Conservation (phyloP, 2,888 invertebrate species). For the Tribolium freemani region DNA sequence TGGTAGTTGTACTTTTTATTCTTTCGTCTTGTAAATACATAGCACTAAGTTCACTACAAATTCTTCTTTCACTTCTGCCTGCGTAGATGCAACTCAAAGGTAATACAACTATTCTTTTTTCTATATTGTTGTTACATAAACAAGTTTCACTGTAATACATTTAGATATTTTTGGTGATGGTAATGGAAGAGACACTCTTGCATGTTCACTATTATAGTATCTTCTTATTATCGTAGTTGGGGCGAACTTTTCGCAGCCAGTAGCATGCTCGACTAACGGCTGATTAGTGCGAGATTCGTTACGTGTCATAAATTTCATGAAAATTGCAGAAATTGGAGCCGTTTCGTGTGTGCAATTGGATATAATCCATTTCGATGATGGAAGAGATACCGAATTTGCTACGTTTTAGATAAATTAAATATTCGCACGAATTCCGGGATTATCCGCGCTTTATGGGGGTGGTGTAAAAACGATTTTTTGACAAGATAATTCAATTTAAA, state of each 20-base stretch:
- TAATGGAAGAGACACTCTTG: conserved; percentile 31
- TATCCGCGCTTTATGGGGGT: neutral
- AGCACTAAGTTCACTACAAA: conserved; percentile 46
- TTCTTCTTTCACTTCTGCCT: conserved; percentile 53
- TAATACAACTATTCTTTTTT: conserved; percentile 23
- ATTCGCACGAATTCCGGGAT: neutral
- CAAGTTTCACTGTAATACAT: neutral
- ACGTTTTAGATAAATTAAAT: neutral
- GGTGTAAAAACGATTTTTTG: neutral
- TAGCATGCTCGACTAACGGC: conserved; percentile 20
- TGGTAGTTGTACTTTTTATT: conserved; percentile 36
- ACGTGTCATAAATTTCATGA: conserved; percentile 10
- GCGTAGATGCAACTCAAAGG: conserved; percentile 50
- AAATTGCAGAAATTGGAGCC: neutral
- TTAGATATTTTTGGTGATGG: neutral
- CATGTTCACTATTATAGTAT: conserved; percentile 44
- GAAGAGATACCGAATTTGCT: conserved; percentile 8
- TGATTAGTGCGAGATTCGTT: conserved; percentile 5
- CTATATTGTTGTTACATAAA: conserved; percentile 5
- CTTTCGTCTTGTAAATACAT: conserved; percentile 37
- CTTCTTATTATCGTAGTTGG: conserved; percentile 34
- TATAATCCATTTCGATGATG: conserved; percentile 10
- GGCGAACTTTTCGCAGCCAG: conserved; percentile 3
- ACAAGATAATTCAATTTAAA: neutral
- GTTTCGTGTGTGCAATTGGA: conserved; percentile 23